Evolutionary conservation across 2,797 vertebrate species (phyloP).

Genomic region (Nannoperca australis): DNA sequence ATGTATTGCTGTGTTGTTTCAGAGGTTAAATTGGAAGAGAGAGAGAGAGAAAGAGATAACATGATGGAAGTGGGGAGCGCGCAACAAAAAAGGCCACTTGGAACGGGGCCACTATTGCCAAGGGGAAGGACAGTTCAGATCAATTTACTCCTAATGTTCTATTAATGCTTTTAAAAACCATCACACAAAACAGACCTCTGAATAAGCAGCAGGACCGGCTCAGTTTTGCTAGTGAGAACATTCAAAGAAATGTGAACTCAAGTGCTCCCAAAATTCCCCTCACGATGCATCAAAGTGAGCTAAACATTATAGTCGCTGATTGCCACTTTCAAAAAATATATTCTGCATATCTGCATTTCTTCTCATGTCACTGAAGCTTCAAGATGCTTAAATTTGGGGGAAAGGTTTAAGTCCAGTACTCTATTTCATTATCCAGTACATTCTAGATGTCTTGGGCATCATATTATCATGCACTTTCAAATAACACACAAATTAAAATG

Average conservation of each 20-base stretch:
- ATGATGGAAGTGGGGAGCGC: no score
- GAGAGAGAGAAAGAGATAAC: no score
- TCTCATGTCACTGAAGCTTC: not conserved
- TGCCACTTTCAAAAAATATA: not conserved
- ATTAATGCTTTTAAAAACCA: constrained; percentile 72
- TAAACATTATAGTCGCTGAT: not conserved
- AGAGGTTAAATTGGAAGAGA: constrained; percentile 59
- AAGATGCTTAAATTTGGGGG: not conserved
- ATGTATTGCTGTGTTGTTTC: constrained; percentile 51
- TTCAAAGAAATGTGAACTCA: constrained; percentile 36
- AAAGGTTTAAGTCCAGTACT: not conserved
- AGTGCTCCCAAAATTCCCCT: not conserved
- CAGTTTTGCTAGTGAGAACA: constrained; percentile 10
- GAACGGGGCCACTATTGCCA: constrained; percentile 71
- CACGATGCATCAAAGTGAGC: not conserved
- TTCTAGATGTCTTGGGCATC: not conserved
- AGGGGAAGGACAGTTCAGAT: constrained; percentile 80
- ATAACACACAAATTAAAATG: constrained; percentile 1
- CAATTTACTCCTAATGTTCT: constrained; percentile 80
- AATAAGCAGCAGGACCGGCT: constrained; percentile 14
- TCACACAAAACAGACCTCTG: constrained; percentile 38
- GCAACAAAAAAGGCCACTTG: no score
- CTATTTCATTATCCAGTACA: not conserved
- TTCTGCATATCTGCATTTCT: constrained; percentile 2
- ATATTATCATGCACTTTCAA: not conserved